These are phyloP conservation scores for Drosophila sucinea DNA, from an alignment of 1,140 invertebrate genomes.

Conservation along the genomic window DNA sequence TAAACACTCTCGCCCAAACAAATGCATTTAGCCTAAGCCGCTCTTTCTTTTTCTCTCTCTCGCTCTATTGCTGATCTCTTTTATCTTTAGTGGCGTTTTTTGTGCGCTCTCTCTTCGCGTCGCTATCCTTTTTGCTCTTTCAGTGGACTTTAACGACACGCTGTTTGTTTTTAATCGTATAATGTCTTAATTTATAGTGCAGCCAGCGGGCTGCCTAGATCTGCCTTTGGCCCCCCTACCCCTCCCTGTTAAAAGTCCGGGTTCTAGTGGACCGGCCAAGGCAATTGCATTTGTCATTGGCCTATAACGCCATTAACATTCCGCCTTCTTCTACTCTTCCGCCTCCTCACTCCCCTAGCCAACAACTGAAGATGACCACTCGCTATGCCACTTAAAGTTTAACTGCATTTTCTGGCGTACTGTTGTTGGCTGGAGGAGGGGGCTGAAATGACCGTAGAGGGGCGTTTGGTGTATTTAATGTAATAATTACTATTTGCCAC, in stretches of 20 bases:
- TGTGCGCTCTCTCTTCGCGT: conserved; percentile 20
- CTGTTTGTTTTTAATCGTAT: conserved; percentile 83
- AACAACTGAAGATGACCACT: conserved; percentile 28
- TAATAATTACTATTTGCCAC: conserved; percentile 83
- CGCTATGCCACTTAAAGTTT: conserved; percentile 65
- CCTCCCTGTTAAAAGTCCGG: neutral
- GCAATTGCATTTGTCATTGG: conserved; percentile 80
- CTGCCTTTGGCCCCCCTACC: conserved; percentile 16
- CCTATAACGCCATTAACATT: conserved; percentile 78
- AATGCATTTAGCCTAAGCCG: conserved; percentile 20
- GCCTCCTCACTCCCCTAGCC: neutral
- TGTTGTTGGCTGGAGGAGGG: conserved; percentile 21
- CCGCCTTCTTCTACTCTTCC: conserved; percentile 8
- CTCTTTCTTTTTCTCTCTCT: neutral
- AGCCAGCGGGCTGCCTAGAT: conserved; percentile 41
- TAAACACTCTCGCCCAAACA: neutral
- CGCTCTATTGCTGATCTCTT: conserved; percentile 7
- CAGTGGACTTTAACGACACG: conserved; percentile 68
- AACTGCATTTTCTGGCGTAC: conserved; percentile 55
- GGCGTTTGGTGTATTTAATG: conserved; percentile 79
- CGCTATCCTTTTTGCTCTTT: conserved; percentile 37
- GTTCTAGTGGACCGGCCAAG: conserved; percentile 25
- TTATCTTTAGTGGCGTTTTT: neutral
- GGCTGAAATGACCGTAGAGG: conserved; percentile 59
- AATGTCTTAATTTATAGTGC: conserved; percentile 83